Base-by-base conservation (phyloP, 2,113 vertebrate species). In the Pseudorhombus dupliciocellatus region DNA sequence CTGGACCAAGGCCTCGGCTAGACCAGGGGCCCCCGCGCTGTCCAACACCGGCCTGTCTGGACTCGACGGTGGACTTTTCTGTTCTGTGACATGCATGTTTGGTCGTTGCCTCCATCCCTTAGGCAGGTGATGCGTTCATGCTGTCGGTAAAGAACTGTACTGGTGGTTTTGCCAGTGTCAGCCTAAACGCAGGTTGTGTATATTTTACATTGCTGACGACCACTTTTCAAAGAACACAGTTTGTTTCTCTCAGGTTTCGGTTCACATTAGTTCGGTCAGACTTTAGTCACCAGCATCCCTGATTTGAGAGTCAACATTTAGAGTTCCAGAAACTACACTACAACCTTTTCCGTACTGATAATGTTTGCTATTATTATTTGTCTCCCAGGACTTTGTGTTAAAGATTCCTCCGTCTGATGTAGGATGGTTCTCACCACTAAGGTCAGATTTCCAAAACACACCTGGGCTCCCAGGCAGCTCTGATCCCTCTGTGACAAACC, bases 1-100 rank as follows among this genome's bases (percentile, higher is more conserved):
- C 90, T 83, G 76, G 90, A 91, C 73, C 87, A 86, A 63, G 92
- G 92, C n/a, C 90, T 90, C 5, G 91, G 91, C 69, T 94, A 91
- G 83, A 67, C 40, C 21, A 12, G 9, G 0, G 52, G 46, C n/a
- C 42, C 16, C 5, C 48, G 0, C n/a, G 50, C 3, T 10, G 55
- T 72, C 75, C 60, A 42, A 34, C 60, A 61, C 73, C 16, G 66
- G 42, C 73, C 78, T 50, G 73, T 67, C 50, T 73, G 87, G 82
- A 92, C 88, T 75, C 67, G 58, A 67, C 31, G 55, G 81, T 78
- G 84, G 83, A 88, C 87, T 66, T 78, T 86, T 61, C 37, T 74
- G 63, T 83, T 84, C n/a, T n/a, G n/a, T 64, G 70, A 84, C 65
- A 54, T 57, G 59, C 74, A 55, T 74, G 78, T 78, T 62, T 54